phyloP scores from a whole-genome alignment of 2,797 vertebrate genomes.

The Neoniphon sammara region DNA sequence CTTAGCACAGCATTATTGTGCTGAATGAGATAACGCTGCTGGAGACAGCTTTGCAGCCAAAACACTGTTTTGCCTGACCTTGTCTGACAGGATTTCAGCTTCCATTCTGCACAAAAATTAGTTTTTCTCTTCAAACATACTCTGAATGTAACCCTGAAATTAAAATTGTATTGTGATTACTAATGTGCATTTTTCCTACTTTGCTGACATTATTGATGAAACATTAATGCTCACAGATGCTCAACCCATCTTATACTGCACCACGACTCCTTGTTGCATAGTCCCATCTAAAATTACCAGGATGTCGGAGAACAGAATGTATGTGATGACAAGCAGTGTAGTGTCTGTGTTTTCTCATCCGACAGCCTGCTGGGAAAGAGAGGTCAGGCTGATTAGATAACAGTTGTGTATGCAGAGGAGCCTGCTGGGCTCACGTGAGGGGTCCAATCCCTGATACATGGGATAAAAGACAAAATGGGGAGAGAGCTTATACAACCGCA shows the following conservation, averaged over 20 bases:
- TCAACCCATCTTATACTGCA: background rate
- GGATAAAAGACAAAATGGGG: slow-evolving; percentile 13
- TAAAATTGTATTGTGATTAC: too few relatives aligned
- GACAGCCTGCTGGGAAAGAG: slow-evolving; percentile 56
- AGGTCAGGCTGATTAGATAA: slow-evolving; percentile 81
- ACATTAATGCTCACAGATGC: background rate
- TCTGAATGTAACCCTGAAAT: background rate
- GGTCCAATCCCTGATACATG: slow-evolving; percentile 38
- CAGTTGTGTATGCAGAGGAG: slow-evolving; percentile 59
- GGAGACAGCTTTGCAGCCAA: slow-evolving; percentile 5
- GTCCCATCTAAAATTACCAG: slow-evolving; percentile 19
- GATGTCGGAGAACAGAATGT: slow-evolving; percentile 31
- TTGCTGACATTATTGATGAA: background rate
- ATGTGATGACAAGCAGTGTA: slow-evolving; percentile 46
- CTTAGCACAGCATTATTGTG: too few relatives aligned
- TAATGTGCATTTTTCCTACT: background rate
- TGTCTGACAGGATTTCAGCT: background rate
- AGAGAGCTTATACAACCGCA: slow-evolving; percentile 25
- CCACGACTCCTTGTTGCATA: slow-evolving; percentile 1
- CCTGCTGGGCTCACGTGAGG: slow-evolving; percentile 57
- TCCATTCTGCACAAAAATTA: too few relatives aligned
- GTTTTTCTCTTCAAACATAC: background rate
- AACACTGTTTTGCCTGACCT: slow-evolving; percentile 22
- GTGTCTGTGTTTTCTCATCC: slow-evolving; percentile 76
- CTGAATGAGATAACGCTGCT: slow-evolving; percentile 24